Conservation (phyloP, 2,113 vertebrate species). For the Scartelaos histophorus region DNA sequence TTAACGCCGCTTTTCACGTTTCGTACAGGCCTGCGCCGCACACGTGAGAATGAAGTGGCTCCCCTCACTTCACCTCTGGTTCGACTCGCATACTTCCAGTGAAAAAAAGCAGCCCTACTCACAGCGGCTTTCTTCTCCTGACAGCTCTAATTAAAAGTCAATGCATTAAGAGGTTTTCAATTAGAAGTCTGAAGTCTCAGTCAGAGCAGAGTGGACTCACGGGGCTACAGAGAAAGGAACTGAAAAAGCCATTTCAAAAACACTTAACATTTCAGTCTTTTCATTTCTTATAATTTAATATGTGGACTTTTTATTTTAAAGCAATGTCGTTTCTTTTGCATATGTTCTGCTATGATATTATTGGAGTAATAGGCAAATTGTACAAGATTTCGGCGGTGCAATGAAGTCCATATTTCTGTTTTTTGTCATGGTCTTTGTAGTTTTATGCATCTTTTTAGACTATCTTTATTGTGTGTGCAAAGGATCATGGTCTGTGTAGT, state of each 20-base stretch:
- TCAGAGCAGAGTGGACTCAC: neutral
- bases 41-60: too few relatives aligned
- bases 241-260: neutral
- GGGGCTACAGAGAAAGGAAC: neutral
- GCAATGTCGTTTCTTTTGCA: neutral
- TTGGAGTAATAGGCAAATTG: too few relatives aligned
- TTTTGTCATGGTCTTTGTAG: too few relatives aligned
- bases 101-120: neutral
- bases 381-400: too few relatives aligned
- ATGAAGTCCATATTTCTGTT: too few relatives aligned
- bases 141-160: neutral
- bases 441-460: too few relatives aligned
- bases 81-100: neutral
- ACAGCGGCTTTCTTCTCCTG: neutral
- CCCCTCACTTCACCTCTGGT: neutral
- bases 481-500: too few relatives aligned
- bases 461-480: too few relatives aligned
- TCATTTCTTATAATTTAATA: neutral
- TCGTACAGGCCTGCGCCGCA: too few relatives aligned
- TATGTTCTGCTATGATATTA: too few relatives aligned
- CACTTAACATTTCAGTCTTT: neutral
- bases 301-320: neutral
- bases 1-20: too few relatives aligned
- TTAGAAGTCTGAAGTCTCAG: neutral
- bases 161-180: constrained; percentile 6